phyloP scores from a whole-genome alignment of 1,140 invertebrate species.

The Drosophila cardini region DNA sequence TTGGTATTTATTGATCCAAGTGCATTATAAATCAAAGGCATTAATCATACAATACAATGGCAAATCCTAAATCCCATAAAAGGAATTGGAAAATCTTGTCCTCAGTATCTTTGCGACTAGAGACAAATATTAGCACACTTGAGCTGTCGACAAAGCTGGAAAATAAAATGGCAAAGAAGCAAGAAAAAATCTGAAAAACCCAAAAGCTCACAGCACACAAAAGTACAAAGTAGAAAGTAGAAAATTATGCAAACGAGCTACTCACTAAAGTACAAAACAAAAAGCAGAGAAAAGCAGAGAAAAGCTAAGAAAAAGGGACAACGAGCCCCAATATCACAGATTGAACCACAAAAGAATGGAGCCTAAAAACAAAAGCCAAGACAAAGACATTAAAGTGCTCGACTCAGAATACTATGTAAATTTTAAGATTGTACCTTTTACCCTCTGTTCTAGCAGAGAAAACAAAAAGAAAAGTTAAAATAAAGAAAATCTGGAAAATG shows the following conservation, averaged over 20 bases:
- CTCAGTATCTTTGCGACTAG: conserved; percentile 22
- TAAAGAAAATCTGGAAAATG: conserved; percentile 10
- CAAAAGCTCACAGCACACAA: conserved; percentile 36
- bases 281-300: conserved; percentile 51
- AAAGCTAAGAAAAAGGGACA: conserved; percentile 27
- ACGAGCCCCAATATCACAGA: conserved; percentile 38
- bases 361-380: conserved; percentile 44
- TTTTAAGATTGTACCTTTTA: conserved; percentile 53
- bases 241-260: conserved; percentile 68
- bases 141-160: conserved; percentile 35
- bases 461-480: not conserved
- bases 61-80: conserved; percentile 28
- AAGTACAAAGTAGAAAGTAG: conserved; percentile 34
- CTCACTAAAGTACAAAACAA: conserved; percentile 25
- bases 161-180: conserved; percentile 15
- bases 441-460: not conserved
- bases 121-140: conserved; percentile 55
- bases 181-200: conserved; percentile 20
- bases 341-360: conserved; percentile 36
- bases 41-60: conserved; percentile 48
- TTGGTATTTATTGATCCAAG: conserved; percentile 53
- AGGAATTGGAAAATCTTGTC: conserved; percentile 31
- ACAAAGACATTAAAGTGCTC: conserved; percentile 48
- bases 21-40: conserved; percentile 55
- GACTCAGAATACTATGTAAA: conserved; percentile 62